Percentiles rank a stretch among this genome's conserved stretches.
Evolutionary conservation across 2,888 invertebrate genomes (phyloP).

Genomic region (Timema podura): DNA sequence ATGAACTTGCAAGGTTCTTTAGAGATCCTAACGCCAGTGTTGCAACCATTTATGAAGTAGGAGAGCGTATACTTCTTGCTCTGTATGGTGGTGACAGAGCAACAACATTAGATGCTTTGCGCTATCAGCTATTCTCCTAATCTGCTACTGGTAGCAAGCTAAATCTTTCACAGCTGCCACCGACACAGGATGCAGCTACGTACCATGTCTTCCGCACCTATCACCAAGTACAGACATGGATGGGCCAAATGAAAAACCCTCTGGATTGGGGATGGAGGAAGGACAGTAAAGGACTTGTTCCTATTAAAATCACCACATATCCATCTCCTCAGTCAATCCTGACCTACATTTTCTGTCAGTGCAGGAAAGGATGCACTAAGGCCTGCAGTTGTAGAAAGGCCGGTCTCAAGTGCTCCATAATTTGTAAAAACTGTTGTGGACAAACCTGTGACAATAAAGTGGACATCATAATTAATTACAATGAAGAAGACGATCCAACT

Average conservation of each 20-base stretch:
- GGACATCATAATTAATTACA: neutral
- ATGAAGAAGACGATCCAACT: neutral
- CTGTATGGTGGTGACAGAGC: no score
- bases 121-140: no score
- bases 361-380: neutral
- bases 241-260: neutral
- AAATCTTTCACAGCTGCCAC: neutral
- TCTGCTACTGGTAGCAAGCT: no score
- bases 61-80: no score
- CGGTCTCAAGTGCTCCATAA: neutral
- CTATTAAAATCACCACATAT: neutral
- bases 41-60: no score
- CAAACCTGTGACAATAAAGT: neutral
- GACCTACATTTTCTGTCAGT: neutral
- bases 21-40: no score
- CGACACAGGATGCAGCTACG: neutral
- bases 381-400: slow-evolving; percentile 1
- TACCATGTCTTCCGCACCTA: slow-evolving; percentile 2
- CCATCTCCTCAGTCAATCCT: neutral
- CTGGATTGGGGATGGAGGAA: neutral
- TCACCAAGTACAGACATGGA: neutral
- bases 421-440: neutral
- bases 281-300: neutral
- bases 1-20: no score
- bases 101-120: no score